Evolutionary conservation across 2,797 vertebrate genomes (phyloP).

Genomic region (Chlorospingus semifuscus): DNA sequence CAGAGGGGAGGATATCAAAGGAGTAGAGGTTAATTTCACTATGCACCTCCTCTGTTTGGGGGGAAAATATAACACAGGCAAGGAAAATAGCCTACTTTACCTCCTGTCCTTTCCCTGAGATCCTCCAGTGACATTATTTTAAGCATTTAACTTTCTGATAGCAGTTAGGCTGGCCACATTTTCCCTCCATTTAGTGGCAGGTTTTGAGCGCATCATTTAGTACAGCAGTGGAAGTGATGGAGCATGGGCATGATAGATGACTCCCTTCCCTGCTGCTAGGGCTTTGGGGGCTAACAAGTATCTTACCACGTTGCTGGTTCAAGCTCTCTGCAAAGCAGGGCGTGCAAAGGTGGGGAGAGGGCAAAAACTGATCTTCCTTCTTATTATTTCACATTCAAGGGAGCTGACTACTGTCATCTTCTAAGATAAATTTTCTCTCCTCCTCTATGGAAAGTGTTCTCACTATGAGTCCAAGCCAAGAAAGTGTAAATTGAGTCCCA

Average conservation of each 20-base stretch:
- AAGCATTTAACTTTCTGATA: slow-evolving; percentile 61
- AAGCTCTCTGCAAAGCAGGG: neutral
- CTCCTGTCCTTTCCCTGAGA: neutral
- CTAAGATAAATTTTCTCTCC: slow-evolving; percentile 6
- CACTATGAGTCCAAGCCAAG: neutral
- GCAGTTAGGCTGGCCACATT: slow-evolving; percentile 35
- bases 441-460: neutral
- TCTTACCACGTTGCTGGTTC: neutral
- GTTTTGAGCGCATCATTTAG: slow-evolving; percentile 48
- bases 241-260: slow-evolving; percentile 35
- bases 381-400: neutral
- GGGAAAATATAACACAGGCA: neutral
- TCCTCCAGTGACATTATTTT: slow-evolving; percentile 54
- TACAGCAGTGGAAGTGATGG: slow-evolving; percentile 4
- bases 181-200: slow-evolving; percentile 41
- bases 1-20: neutral
- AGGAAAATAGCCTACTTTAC: slow-evolving; percentile 33
- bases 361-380: neutral
- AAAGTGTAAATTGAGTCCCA: neutral
- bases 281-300: slow-evolving; percentile 20
- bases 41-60: slow-evolving; percentile 20
- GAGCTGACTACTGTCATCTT: neutral
- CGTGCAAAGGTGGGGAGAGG: neutral
- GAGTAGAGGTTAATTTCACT: slow-evolving; percentile 31
- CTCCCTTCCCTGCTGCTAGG: neutral